phyloP scores from a whole-genome alignment of 2,888 invertebrate species.

The Hyles lineata region DNA sequence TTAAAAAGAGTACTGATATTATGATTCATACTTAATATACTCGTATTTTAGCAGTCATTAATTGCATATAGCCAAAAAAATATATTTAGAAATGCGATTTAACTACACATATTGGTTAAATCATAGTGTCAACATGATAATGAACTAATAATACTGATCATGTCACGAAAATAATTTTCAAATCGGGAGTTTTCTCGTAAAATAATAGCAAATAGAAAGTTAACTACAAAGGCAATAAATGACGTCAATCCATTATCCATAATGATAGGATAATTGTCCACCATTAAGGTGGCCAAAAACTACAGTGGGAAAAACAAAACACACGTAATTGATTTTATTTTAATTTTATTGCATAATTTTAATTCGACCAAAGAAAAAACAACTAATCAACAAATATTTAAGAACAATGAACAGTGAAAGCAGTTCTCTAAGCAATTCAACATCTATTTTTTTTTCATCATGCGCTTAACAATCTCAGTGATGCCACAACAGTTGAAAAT shows the following conservation, averaged over 20 bases:
- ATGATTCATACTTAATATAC: no score
- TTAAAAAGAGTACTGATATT: no score
- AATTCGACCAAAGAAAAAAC: conserved; percentile 68
- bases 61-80: no score
- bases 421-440: conserved; percentile 36
- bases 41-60: no score
- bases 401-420: conserved; percentile 56
- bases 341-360: conserved; percentile 72
- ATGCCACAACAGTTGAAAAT: conserved; percentile 14
- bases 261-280: neutral
- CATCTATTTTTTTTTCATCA: conserved; percentile 29
- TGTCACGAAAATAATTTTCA: no score
- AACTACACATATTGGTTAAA: no score
- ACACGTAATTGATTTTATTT: conserved; percentile 50
- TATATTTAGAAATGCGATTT: no score
- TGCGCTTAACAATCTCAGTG: conserved; percentile 25
- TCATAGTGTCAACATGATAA: no score
- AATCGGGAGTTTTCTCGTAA: no score
- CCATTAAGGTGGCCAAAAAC: neutral
- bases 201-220: no score
- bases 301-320: conserved; percentile 30
- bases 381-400: conserved; percentile 63
- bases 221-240: no score
- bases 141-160: no score
- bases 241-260: neutral